Evolutionary conservation across 2,797 vertebrate species (phyloP), one percentile per base, ranked within the genome.

Genomic region (Macrochelys suwanniensis): DNA sequence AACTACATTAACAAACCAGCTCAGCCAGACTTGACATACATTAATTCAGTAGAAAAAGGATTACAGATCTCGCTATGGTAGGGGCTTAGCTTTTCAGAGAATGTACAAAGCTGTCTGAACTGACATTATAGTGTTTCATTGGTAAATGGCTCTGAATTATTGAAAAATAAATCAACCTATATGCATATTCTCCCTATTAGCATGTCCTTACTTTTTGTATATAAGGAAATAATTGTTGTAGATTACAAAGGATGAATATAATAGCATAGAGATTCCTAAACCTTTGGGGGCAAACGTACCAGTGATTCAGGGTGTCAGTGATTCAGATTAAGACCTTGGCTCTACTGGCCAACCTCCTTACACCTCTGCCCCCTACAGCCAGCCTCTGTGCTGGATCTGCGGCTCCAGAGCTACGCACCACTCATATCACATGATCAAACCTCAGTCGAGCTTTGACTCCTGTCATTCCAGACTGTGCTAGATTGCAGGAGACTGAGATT

Each of bases 201-300:
- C 74, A 89, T 3, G 1, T 7, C n/a, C 0, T 0, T 47, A 9
- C 13, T 74, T 88, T 65, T 68, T 21, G 3, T 17, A 37, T n/a
- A 68, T 68, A 68, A 37, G n/a, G n/a, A 68, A 68, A 68, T 10
- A 68, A 68, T n/a, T 8, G 5, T 37, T 71, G 47, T 82, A 49
- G 54, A 84, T 33, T 50, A 59, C 11, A 89, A 82, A 65, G 89
- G 91, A 77, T 7, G 84, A 16, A 78, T 4, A 61, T 19, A 61
- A 21, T 13, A 83, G 42, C 21, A 65, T 25, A 65, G 3, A 80
- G 2, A 2, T 79, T 81, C 49, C 19, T 68, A 42, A 84, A 84
- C 47, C 3, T 90, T 91, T 53, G 37, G 80, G 33, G n/a, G 5
- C n/a, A 68, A 87, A 77, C 28, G 65, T 2, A 28, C 5, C 71